A percentile compares a stretch with the other conserved stretches of the same genome.
These are phyloP conservation scores for Heliconius ethilla DNA, from an alignment of 2,888 invertebrate genomes.

Conservation along the genomic window DNA sequence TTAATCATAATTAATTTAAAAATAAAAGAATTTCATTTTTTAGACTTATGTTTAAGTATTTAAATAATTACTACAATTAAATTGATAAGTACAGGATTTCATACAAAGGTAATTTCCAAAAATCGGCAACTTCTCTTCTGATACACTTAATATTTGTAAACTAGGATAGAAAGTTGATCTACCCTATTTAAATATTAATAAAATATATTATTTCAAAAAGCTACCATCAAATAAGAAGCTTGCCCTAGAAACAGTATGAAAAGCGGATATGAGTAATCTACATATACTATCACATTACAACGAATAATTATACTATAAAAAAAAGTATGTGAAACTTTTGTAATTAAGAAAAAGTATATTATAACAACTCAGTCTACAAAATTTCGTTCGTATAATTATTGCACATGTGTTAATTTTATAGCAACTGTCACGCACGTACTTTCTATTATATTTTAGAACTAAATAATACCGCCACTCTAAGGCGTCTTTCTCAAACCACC, in stretches of 20 bases:
- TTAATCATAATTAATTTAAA: not conserved
- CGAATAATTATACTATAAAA: slow-evolving; percentile 27
- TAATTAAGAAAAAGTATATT: slow-evolving; percentile 28
- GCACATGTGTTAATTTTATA: slow-evolving; percentile 39
- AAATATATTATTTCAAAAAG: not conserved
- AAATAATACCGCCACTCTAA: slow-evolving; percentile 5
- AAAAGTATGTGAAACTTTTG: slow-evolving; percentile 23
- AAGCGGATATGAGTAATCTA: slow-evolving; percentile 13
- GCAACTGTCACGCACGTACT: slow-evolving; percentile 42
- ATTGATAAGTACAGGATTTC: not conserved
- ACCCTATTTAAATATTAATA: not conserved
- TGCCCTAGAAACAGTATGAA: slow-evolving; percentile 3
- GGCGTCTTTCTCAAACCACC: not conserved
- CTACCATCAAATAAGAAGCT: slow-evolving; percentile 4
- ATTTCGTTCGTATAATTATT: slow-evolving; percentile 40
- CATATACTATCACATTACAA: slow-evolving; percentile 11
- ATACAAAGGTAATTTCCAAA: not conserved
- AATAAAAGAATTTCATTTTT: not conserved
- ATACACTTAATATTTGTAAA: not conserved
- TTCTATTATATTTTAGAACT: slow-evolving; percentile 39
- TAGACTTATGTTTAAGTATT: not conserved
- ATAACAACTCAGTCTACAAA: slow-evolving; percentile 34
- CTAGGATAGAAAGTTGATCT: not conserved
- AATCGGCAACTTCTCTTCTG: not conserved
- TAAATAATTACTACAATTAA: not conserved